Conservation (phyloP, 2,113 vertebrate species). For the human (Homo sapiens) region GRCh38 chr20:55294501-55295000, state of each 20-base stretch:
- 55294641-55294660: not conserved
- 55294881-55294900: not conserved
- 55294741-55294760: not conserved
- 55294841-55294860: not conserved
- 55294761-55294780: not conserved
- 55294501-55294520: not conserved
- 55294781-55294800: not conserved
- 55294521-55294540: not conserved
- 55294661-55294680: not conserved
- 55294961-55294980: too few species aligned
- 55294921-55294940: not conserved
- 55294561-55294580: not conserved
- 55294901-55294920: not conserved
- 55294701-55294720: fast-evolving
- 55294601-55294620: too few species aligned
- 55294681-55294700: not conserved
- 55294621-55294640: not conserved
- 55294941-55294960: not conserved
- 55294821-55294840: not conserved
- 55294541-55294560: too few species aligned
- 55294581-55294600: not conserved
- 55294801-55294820: not conserved
- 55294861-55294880: not conserved
- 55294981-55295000: not conserved
- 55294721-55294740: too few species aligned